A percentile compares a stretch with the other conserved stretches of the same genome.
These are phyloP conservation scores for Galeruca laticollis DNA, from an alignment of 2,888 invertebrate species.

Conservation along the genomic window DNA sequence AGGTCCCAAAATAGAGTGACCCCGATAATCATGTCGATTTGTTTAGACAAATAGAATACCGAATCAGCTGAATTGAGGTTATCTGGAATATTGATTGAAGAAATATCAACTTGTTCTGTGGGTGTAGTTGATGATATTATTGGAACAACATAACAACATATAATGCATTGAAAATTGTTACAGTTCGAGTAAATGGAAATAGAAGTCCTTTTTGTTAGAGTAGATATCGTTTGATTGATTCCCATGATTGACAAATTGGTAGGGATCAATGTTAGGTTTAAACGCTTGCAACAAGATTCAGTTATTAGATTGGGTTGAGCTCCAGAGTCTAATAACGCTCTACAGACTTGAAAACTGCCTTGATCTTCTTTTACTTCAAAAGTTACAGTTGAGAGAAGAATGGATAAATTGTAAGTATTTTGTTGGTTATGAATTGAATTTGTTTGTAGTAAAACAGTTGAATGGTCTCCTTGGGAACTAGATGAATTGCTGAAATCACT, in stretches of 20 bases:
- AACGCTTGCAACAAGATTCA: conserved; percentile 6
- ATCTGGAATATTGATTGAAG: conserved; percentile 16
- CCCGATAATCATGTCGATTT: conserved; percentile 38
- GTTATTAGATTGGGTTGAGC: conserved; percentile 29
- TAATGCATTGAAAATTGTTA: conserved; percentile 11
- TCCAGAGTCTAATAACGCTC: conserved; percentile 28
- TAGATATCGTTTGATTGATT: conserved; percentile 21
- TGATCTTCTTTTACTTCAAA: conserved; percentile 13
- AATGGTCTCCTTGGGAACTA: neutral
- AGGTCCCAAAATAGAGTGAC: conserved; percentile 39
- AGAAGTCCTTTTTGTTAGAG: conserved; percentile 4
- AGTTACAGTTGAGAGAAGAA: neutral
- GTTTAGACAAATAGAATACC: conserved; percentile 21
- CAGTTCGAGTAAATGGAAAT: conserved; percentile 6
- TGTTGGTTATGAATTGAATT: conserved; percentile 6
- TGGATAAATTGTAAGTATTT: neutral
- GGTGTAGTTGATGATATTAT: conserved; percentile 30
- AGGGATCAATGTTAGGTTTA: conserved; percentile 17
- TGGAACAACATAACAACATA: conserved; percentile 34
- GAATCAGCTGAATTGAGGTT: conserved; percentile 30
- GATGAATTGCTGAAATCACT: neutral
- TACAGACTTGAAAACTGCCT: conserved; percentile 16
- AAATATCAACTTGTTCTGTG: neutral
- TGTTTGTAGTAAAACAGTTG: neutral
- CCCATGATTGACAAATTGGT: conserved; percentile 25